Conservation (phyloP, 2,797 vertebrate genomes). For the Pogoniulus pusillus region DNA sequence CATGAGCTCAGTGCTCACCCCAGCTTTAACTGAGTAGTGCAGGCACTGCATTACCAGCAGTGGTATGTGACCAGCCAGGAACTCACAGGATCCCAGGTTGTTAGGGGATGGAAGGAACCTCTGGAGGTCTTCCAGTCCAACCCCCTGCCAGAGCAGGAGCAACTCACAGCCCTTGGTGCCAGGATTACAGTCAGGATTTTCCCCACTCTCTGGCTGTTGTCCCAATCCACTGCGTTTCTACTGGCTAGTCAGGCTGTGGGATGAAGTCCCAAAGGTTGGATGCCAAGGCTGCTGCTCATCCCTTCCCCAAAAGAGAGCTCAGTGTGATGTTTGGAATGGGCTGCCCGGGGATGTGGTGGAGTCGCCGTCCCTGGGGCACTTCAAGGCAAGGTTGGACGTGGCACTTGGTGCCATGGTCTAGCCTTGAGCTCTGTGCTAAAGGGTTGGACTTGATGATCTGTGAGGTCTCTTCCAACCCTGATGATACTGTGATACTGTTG, state of each 20-base stretch:
- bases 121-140: no score
- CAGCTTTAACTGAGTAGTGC: neutral
- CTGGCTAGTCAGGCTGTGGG: neutral
- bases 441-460: no score
- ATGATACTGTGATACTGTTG: no score
- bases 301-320: neutral
- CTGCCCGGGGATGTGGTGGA: no score
- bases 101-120: no score
- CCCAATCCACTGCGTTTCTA: neutral
- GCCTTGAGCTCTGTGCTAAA: no score
- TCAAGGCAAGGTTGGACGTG: no score
- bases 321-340: neutral
- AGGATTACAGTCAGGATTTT: neutral
- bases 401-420: no score
- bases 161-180: neutral
- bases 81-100: neutral
- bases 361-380: no score
- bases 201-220: neutral
- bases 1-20: neutral
- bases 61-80: neutral
- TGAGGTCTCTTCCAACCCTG: no score
- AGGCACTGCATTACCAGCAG: neutral
- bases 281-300: neutral
- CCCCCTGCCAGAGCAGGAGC: no score
- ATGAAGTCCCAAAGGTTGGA: neutral